These are phyloP conservation scores for Galleria mellonella DNA, from an alignment of 1,140 invertebrate genomes.

Conservation along the genomic window DNA sequence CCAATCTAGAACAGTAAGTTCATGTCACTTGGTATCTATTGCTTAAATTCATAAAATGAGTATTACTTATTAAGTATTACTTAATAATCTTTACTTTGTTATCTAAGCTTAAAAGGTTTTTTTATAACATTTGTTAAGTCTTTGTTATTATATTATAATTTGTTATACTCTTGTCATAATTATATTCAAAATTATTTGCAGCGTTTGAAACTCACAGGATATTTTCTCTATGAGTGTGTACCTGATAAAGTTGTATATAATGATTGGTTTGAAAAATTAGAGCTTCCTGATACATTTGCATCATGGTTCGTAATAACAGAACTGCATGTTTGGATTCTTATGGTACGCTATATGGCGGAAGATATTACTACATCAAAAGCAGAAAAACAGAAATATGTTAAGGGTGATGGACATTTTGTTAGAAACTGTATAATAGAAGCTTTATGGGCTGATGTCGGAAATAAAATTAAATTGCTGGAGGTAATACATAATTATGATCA, in stretches of 20 bases:
- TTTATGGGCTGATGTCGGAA: slow-evolving; percentile 87
- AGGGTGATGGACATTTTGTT: slow-evolving; percentile 80
- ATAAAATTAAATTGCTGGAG: slow-evolving; percentile 81
- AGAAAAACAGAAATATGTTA: slow-evolving; percentile 52
- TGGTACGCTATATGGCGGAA: slow-evolving; percentile 85
- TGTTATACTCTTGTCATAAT: too few relatives aligned
- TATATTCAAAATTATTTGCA: too few relatives aligned
- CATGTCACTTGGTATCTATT: background rate
- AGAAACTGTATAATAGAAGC: slow-evolving; percentile 84
- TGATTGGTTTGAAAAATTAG: slow-evolving; percentile 79
- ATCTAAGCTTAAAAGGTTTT: too few relatives aligned
- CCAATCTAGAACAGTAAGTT: slow-evolving; percentile 50
- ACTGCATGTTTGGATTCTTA: slow-evolving; percentile 89
- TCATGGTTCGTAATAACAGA: slow-evolving; percentile 91
- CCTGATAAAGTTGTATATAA: slow-evolving; percentile 77
- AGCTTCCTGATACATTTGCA: slow-evolving; percentile 85
- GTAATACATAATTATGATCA: slow-evolving; percentile 65
- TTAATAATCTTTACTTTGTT: too few relatives aligned
- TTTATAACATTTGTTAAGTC: too few relatives aligned
- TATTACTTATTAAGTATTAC: too few relatives aligned
- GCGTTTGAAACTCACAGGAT: slow-evolving; percentile 76
- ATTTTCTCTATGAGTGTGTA: slow-evolving; percentile 78
- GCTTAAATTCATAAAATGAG: too few relatives aligned
- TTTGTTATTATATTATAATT: too few relatives aligned
- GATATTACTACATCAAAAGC: slow-evolving; percentile 56